Evolutionary conservation across 2,797 vertebrate species (phyloP).

Genomic region (Hydrolagus colliei): DNA sequence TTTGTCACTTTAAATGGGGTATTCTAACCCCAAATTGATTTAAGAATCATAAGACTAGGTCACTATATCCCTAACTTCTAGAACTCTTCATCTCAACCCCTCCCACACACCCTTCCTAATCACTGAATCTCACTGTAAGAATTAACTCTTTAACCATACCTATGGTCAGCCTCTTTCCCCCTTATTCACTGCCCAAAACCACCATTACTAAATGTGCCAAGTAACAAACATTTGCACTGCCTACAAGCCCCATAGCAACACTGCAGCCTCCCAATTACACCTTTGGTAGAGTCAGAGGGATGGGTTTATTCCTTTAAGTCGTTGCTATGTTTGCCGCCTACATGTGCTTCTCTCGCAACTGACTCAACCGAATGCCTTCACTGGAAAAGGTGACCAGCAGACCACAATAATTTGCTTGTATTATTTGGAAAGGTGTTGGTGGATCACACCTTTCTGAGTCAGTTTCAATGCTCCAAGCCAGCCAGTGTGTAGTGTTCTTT

Average conservation of each 20-base stretch:
- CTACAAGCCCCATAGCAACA: neutral
- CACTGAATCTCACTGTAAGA: no score
- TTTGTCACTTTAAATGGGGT: neutral
- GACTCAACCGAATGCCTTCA: neutral
- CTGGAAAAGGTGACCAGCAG: neutral
- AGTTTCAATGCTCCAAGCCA: neutral
- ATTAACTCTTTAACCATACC: no score
- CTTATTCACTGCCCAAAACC: no score
- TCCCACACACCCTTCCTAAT: no score
- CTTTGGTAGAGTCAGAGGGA: neutral
- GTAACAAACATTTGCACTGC: neutral
- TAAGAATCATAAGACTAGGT: no score
- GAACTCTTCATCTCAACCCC: no score
- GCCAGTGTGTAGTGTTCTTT: neutral
- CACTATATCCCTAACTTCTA: no score
- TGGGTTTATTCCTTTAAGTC: neutral
- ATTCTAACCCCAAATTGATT: no score
- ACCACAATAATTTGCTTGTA: neutral
- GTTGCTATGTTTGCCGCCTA: neutral
- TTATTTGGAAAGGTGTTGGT: neutral
- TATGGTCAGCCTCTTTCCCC: no score
- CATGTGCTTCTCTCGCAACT: neutral
- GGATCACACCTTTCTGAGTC: neutral
- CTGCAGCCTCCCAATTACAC: neutral
- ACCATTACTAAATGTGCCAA: no score